phyloP scores from a whole-genome alignment of 1,140 invertebrate species.

The Drosophila sucinea region DNA sequence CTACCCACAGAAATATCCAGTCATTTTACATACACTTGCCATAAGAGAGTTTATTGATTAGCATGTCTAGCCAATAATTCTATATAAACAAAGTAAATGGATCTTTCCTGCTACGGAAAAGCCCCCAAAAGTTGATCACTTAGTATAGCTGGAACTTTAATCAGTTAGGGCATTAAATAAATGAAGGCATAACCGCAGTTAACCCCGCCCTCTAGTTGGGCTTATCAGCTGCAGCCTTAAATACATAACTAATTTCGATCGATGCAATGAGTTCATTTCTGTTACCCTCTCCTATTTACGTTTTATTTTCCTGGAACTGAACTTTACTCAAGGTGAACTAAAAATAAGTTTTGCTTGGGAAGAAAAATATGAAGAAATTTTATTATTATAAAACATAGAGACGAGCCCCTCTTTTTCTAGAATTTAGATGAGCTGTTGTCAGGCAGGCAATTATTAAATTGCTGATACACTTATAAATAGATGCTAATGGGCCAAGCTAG shows the following conservation, averaged over 20 bases:
- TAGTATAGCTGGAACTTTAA: background rate
- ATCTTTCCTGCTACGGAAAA: too few species aligned
- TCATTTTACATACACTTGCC: background rate
- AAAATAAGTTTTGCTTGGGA: constrained; percentile 37
- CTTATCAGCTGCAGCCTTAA: background rate
- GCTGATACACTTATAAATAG: constrained; percentile 48
- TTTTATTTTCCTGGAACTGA: background rate
- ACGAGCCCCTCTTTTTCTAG: constrained; percentile 57
- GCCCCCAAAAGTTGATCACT: too few species aligned
- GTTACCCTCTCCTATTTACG: background rate
- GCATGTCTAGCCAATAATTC: background rate
- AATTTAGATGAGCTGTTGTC: constrained; percentile 56
- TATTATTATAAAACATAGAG: constrained; percentile 5
- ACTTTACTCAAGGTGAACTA: constrained; percentile 46
- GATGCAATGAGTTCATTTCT: background rate
- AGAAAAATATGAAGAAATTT: background rate
- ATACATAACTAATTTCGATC: background rate
- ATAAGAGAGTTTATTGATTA: background rate
- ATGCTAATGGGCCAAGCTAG: constrained; percentile 43
- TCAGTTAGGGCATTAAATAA: background rate
- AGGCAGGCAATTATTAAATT: constrained; percentile 42
- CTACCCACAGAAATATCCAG: background rate
- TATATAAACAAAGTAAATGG: background rate
- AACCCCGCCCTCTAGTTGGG: background rate
- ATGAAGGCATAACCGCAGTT: background rate